Evolutionary conservation across 2,888 invertebrate species (phyloP).

Genomic region (Dryobotodes eremita): DNA sequence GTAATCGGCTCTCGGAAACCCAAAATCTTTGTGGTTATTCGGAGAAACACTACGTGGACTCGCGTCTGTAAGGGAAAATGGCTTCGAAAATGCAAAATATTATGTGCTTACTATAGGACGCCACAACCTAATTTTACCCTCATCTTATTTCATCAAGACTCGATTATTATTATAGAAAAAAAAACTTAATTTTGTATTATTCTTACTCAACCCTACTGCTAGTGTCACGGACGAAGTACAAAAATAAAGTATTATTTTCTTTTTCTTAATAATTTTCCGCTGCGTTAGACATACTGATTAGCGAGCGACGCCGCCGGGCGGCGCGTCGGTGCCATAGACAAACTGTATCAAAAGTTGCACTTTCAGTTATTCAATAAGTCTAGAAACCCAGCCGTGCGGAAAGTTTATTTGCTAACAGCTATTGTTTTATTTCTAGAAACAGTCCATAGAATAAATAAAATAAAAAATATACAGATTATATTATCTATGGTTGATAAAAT

Average conservation of each 20-base stretch:
- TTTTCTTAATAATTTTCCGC: slow-evolving; percentile 64
- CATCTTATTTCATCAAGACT: neutral
- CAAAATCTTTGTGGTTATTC: neutral
- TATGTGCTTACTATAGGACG: neutral
- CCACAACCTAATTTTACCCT: neutral
- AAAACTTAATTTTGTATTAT: neutral
- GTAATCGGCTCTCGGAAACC: neutral
- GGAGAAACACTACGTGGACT: neutral
- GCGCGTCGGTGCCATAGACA: slow-evolving; percentile 5
- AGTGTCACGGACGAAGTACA: slow-evolving; percentile 14
- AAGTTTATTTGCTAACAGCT: slow-evolving; percentile 26
- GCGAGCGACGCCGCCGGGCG: slow-evolving; percentile 11
- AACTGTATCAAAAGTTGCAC: slow-evolving; percentile 27
- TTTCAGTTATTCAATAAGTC: slow-evolving; percentile 55
- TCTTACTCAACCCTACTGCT: neutral
- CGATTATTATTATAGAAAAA: neutral
- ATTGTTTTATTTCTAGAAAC: slow-evolving; percentile 35
- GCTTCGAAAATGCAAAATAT: neutral
- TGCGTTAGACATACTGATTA: slow-evolving; percentile 58
- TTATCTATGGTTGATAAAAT: slow-evolving; percentile 48
- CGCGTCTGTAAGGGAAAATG: neutral
- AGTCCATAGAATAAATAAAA: slow-evolving; percentile 2
- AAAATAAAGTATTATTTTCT: slow-evolving; percentile 53
- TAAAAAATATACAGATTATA: slow-evolving; percentile 32
- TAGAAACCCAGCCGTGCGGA: slow-evolving; percentile 42